A percentile compares a stretch with the other conserved stretches of the same genome.
Conservation (phyloP, 2,888 invertebrate genomes). For the Dryadula phaetusa region DNA sequence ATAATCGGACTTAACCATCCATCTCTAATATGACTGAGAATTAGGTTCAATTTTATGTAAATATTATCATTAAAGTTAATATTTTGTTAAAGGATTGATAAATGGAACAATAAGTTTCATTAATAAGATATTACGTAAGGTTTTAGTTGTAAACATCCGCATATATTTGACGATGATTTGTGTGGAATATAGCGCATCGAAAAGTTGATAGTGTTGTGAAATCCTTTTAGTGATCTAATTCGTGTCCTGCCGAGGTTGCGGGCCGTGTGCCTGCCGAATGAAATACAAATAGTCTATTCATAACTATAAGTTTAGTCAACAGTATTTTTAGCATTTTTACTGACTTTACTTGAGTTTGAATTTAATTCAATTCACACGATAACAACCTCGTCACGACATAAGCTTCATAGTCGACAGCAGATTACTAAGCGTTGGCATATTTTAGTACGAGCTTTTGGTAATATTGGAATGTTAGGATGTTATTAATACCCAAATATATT, state of each 20-base stretch:
- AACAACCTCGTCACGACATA: slow-evolving; percentile 19
- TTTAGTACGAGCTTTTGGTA: slow-evolving; percentile 39
- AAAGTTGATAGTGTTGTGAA: slow-evolving; percentile 38
- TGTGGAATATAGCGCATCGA: slow-evolving; percentile 48
- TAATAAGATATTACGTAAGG: slow-evolving; percentile 52
- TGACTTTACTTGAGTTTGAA: slow-evolving; percentile 27
- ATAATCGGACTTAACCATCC: slow-evolving; percentile 47
- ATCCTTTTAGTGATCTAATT: slow-evolving; percentile 8
- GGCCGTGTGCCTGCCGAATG: slow-evolving; percentile 21
- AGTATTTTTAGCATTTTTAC: slow-evolving; percentile 47
- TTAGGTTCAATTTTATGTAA: slow-evolving; percentile 80
- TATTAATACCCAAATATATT: slow-evolving; percentile 59
- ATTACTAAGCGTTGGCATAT: slow-evolving; percentile 42
- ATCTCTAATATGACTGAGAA: slow-evolving; percentile 80
- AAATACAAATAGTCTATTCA: slow-evolving; percentile 15
- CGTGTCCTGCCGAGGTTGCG: slow-evolving; percentile 12
- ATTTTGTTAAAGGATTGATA: slow-evolving; percentile 45
- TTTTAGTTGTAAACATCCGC: slow-evolving; percentile 50
- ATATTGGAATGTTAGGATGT: slow-evolving; percentile 44
- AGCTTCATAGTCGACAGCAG: slow-evolving; percentile 38
- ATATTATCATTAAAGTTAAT: slow-evolving; percentile 65
- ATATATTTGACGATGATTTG: slow-evolving; percentile 38
- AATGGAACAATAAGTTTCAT: slow-evolving; percentile 50
- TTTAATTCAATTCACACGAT: slow-evolving; percentile 21
- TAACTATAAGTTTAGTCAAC: slow-evolving; percentile 45